These are phyloP conservation scores for Cloeon dipterum DNA, from an alignment of 2,888 invertebrate genomes.

Conservation along the genomic window DNA sequence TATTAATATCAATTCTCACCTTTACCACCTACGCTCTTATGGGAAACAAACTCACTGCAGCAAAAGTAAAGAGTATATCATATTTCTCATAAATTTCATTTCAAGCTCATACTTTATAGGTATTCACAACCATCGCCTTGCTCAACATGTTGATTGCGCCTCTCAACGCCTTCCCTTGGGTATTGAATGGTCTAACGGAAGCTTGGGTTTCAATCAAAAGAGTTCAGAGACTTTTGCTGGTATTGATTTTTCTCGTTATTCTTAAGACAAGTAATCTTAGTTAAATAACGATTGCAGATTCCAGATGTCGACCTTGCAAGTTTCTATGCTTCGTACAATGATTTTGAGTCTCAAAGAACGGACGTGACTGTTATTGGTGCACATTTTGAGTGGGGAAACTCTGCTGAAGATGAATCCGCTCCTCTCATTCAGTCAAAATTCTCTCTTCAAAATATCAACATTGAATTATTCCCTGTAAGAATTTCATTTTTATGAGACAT, in stretches of 20 bases:
- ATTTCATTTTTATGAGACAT: not conserved
- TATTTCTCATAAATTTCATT: not conserved
- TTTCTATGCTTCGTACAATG: slow-evolving; percentile 30
- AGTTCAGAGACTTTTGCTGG: slow-evolving; percentile 58
- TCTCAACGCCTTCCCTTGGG: slow-evolving; percentile 96
- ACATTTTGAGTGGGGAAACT: slow-evolving; percentile 29
- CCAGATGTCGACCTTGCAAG: slow-evolving; percentile 33
- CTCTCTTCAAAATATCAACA: not conserved
- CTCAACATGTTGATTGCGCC: slow-evolving; percentile 92
- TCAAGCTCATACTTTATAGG: slow-evolving; percentile 22
- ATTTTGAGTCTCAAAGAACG: too few species aligned
- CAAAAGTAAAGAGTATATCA: slow-evolving; percentile 37
- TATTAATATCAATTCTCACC: slow-evolving; percentile 64
- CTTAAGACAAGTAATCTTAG: slow-evolving; percentile 1
- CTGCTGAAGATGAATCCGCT: not conserved
- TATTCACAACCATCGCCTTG: slow-evolving; percentile 84
- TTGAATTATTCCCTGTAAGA: slow-evolving; percentile 3
- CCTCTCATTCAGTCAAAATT: not conserved
- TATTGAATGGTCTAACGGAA: slow-evolving; percentile 85
- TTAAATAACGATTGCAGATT: too few species aligned
- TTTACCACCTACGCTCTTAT: slow-evolving; percentile 56
- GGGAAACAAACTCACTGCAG: slow-evolving; percentile 58
- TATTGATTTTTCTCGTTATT: slow-evolving; percentile 18
- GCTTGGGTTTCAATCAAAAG: slow-evolving; percentile 85
- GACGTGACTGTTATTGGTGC: too few species aligned